Percentiles rank a stretch among this genome's conserved stretches.
phyloP scores from a whole-genome alignment of 2,888 invertebrate species.

The Portevinia maculata region DNA sequence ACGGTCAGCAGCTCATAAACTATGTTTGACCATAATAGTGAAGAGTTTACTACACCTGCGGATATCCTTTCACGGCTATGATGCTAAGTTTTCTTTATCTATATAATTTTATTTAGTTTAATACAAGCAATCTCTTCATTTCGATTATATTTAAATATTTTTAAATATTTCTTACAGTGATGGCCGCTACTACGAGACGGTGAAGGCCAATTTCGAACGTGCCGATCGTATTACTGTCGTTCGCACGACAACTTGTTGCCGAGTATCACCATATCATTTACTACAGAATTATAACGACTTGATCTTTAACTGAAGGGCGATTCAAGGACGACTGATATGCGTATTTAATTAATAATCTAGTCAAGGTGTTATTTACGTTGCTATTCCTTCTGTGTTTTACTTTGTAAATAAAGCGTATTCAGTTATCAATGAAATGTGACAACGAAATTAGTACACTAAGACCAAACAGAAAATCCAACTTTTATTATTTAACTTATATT shows the following conservation, averaged over 20 bases:
- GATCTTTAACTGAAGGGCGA: slow-evolving; percentile 91
- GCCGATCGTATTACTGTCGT: slow-evolving; percentile 98
- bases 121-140: neutral
- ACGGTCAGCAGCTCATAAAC: too few relatives aligned
- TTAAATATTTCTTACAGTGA: slow-evolving; percentile 86
- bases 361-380: slow-evolving; percentile 42
- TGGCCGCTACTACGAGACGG: slow-evolving; percentile 99
- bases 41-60: too few relatives aligned
- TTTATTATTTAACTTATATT: neutral
- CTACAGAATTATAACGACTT: slow-evolving; percentile 96
- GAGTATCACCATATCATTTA: slow-evolving; percentile 96
- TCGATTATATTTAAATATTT: too few relatives aligned
- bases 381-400: slow-evolving; percentile 17
- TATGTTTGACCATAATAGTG: too few relatives aligned
- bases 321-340: neutral
- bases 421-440: slow-evolving; percentile 22
- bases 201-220: slow-evolving; percentile 99
- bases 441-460: slow-evolving; percentile 21
- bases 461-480: slow-evolving; percentile 7
- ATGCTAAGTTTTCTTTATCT: too few relatives aligned
- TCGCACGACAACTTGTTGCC: slow-evolving; percentile 97
- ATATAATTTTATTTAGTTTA: too few relatives aligned
- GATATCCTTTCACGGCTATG: too few relatives aligned
- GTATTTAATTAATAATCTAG: slow-evolving; percentile 40
- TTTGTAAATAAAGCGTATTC: slow-evolving; percentile 41